These are phyloP conservation scores for Allophyes oxyacanthae DNA, from an alignment of 2,888 invertebrate genomes.

Conservation along the genomic window DNA sequence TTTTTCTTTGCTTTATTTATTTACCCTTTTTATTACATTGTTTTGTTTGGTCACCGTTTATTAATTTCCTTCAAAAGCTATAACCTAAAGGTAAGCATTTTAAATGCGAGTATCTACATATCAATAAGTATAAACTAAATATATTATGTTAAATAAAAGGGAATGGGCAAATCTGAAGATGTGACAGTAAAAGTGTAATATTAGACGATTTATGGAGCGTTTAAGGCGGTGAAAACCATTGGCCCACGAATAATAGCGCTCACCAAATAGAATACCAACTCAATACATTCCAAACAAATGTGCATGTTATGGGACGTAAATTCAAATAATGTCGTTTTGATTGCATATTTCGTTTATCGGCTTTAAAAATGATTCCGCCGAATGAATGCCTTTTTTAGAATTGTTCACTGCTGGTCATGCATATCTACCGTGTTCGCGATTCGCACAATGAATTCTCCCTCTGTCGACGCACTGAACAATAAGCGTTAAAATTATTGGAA, in stretches of 20 bases:
- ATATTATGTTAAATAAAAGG: constrained; percentile 6
- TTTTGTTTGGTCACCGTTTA: constrained; percentile 36
- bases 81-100: constrained; percentile 12
- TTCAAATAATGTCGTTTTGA: constrained; percentile 40
- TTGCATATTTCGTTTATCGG: constrained; percentile 48
- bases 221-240: constrained; percentile 71
- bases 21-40: constrained; percentile 48
- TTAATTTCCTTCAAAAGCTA: constrained; percentile 37
- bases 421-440: constrained; percentile 40
- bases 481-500: constrained; percentile 75
- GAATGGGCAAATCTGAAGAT: constrained; percentile 59
- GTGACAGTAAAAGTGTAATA: constrained; percentile 71
- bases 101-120: constrained; percentile 5
- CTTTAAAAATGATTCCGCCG: constrained; percentile 49
- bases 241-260: constrained; percentile 65
- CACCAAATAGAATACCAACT: constrained; percentile 63
- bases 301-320: constrained; percentile 38
- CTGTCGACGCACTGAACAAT: constrained; percentile 68
- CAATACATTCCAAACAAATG: constrained; percentile 52
- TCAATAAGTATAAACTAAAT: constrained; percentile 29
- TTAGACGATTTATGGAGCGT: constrained; percentile 72
- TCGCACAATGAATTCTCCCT: constrained; percentile 68
- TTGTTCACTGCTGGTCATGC: constrained; percentile 48
- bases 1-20: constrained; percentile 28
- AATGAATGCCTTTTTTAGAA: constrained; percentile 52